These are phyloP conservation scores for Cyprinella venusta DNA, from an alignment of 2,797 vertebrate species.

Conservation along the genomic window DNA sequence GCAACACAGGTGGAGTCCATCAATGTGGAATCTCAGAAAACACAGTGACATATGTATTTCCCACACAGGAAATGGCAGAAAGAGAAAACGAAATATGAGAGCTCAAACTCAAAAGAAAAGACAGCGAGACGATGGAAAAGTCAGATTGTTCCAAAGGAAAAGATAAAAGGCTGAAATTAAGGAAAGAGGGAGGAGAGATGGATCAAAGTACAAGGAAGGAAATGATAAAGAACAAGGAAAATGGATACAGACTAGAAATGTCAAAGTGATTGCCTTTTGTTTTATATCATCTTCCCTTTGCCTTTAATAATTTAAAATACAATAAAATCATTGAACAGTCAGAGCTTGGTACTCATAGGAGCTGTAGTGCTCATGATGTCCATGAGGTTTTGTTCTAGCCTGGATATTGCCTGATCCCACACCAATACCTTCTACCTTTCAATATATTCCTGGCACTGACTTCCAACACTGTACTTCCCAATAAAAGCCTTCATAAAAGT, in stretches of 20 bases:
- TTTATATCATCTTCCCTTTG: conserved; percentile 26
- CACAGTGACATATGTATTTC: not conserved
- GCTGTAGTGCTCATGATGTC: not conserved
- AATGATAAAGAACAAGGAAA: conserved; percentile 38
- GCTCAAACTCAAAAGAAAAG: not conserved
- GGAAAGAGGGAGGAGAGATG: not conserved
- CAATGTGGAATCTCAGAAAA: conserved; percentile 33
- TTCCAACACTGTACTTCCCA: not conserved
- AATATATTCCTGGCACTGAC: not conserved
- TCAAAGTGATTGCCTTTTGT: conserved; percentile 6
- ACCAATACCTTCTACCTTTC: not conserved
- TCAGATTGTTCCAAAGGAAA: not conserved
- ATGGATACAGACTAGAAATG: conserved; percentile 25
- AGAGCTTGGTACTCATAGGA: not conserved
- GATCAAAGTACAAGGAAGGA: not conserved
- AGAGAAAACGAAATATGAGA: not conserved
- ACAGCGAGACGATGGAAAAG: conserved; percentile 23
- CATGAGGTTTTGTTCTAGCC: not conserved
- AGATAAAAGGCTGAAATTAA: conserved; percentile 6
- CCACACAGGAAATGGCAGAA: conserved; percentile 11
- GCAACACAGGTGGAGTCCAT: conserved; percentile 18
- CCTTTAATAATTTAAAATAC: conserved; percentile 14
- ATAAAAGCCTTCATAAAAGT: not conserved
- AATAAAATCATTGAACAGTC: not conserved
- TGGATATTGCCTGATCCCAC: not conserved